Percentiles rank a stretch among this genome's conserved stretches.
Conservation (phyloP, 2,113 vertebrate species). For the Strix aluco region DNA sequence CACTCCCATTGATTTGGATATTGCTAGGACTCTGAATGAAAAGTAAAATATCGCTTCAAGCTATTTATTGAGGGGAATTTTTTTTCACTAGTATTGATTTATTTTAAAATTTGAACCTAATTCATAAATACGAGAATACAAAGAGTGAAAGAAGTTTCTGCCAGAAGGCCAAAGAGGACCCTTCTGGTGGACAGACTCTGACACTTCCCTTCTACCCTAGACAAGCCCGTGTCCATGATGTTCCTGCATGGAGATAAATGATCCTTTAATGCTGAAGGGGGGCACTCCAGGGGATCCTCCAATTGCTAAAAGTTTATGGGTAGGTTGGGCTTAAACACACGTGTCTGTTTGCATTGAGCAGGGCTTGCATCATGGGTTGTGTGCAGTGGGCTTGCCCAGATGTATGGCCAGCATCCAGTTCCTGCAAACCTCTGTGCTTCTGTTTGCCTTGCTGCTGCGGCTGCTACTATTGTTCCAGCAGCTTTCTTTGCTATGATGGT, state of each 20-base stretch:
- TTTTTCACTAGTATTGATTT: neutral
- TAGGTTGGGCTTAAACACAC: neutral
- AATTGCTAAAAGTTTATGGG: neutral
- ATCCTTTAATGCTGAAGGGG: neutral
- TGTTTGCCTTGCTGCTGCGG: neutral
- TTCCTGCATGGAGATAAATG: neutral
- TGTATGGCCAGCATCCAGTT: constrained; percentile 31
- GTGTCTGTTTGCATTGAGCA: neutral
- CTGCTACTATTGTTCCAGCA: neutral
- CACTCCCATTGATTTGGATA: neutral
- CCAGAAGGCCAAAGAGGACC: neutral
- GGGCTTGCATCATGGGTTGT: neutral
- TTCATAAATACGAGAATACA: neutral
- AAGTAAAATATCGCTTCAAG: neutral
- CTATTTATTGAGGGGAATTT: neutral
- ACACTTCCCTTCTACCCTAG: neutral
- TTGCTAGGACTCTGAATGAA: neutral
- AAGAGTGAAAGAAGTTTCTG: neutral
- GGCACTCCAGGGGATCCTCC: neutral
- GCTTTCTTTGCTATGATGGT: neutral
- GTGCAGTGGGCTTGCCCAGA: constrained; percentile 21
- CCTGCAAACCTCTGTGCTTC: constrained; percentile 14
- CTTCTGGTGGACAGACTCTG: neutral
- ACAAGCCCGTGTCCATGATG: neutral
- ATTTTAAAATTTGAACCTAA: neutral